phyloP scores from a whole-genome alignment of 1,140 invertebrate genomes.

The Amphibalanus amphitrite region DNA sequence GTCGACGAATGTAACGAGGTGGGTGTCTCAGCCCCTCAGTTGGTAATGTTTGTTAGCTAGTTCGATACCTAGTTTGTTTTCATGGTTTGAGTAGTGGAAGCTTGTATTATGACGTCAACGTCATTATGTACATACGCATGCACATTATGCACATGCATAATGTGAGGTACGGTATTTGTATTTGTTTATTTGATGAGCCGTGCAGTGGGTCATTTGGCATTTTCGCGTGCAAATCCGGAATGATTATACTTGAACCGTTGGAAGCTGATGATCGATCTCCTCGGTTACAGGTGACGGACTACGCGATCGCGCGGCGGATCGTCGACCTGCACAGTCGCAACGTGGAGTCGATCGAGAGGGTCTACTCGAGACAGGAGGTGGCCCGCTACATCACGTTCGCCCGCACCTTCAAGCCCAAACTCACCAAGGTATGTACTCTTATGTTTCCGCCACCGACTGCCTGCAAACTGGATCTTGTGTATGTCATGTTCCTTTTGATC shows the following conservation, averaged over 20 bases:
- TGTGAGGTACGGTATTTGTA: too few relatives aligned
- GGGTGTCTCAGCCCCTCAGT: too few relatives aligned
- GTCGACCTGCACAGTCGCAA: constrained; percentile 81
- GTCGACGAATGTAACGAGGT: constrained; percentile 91
- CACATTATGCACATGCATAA: too few relatives aligned
- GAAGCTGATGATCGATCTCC: too few relatives aligned
- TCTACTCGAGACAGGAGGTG: constrained; percentile 73
- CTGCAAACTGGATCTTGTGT: too few relatives aligned
- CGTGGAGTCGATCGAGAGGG: constrained; percentile 49
- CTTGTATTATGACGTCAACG: constrained; percentile 11
- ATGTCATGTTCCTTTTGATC: too few relatives aligned
- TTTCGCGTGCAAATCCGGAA: background rate
- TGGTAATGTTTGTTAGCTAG: too few relatives aligned
- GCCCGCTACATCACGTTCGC: constrained; percentile 91
- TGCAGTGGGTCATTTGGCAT: background rate
- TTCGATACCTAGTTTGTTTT: constrained; percentile 17
- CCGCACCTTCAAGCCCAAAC: constrained; percentile 84
- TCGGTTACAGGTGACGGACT: constrained; percentile 49
- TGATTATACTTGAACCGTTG: too few relatives aligned
- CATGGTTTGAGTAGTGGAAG: constrained; percentile 6
- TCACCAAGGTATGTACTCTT: constrained; percentile 38
- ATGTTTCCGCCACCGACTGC: too few relatives aligned
- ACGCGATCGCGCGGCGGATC: constrained; percentile 89
- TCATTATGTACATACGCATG: too few relatives aligned
- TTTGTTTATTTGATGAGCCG: background rate